These are phyloP conservation scores for Cloeon dipterum DNA, from an alignment of 2,888 invertebrate species.

Conservation along the genomic window DNA sequence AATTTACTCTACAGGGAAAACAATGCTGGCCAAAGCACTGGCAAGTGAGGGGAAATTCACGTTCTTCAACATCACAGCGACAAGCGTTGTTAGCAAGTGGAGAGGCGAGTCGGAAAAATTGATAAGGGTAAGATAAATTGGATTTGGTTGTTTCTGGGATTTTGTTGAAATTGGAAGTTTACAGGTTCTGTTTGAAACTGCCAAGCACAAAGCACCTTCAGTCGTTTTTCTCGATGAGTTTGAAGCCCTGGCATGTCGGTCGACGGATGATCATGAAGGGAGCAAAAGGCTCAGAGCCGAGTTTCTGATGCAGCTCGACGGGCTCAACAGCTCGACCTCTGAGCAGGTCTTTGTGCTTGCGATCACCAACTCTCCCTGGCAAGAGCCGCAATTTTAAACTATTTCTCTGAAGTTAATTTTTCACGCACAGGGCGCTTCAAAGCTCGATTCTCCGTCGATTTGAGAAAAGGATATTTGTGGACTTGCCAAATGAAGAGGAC, in stretches of 20 bases:
- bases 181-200: slow-evolving; percentile 68
- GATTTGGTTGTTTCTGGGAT: no score
- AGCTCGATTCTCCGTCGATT: slow-evolving; percentile 66
- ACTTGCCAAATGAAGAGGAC: slow-evolving; percentile 43
- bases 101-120: slow-evolving; percentile 89
- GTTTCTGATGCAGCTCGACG: slow-evolving; percentile 68
- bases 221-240: slow-evolving; percentile 87
- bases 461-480: slow-evolving; percentile 66
- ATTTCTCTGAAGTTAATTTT: slow-evolving; percentile 7
- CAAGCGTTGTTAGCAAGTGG: slow-evolving; percentile 86
- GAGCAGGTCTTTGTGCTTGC: slow-evolving; percentile 57
- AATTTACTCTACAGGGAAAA: slow-evolving; percentile 34
- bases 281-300: slow-evolving; percentile 74
- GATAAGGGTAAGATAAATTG: slow-evolving; percentile 33
- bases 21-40: slow-evolving; percentile 68
- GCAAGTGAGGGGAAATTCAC: slow-evolving; percentile 56
- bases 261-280: slow-evolving; percentile 56
- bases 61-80: slow-evolving; percentile 79
- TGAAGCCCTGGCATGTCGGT: slow-evolving; percentile 48
- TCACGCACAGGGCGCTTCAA: slow-evolving; percentile 81
- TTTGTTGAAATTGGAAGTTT: no score
- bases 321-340: slow-evolving; percentile 28
- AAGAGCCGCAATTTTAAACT: slow-evolving; percentile 8
- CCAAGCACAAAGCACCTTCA: slow-evolving; percentile 62
- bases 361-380: slow-evolving; percentile 85